Base-by-base conservation (phyloP, 1,140 invertebrate genomes). In the Pectinophora gossypiella region DNA sequence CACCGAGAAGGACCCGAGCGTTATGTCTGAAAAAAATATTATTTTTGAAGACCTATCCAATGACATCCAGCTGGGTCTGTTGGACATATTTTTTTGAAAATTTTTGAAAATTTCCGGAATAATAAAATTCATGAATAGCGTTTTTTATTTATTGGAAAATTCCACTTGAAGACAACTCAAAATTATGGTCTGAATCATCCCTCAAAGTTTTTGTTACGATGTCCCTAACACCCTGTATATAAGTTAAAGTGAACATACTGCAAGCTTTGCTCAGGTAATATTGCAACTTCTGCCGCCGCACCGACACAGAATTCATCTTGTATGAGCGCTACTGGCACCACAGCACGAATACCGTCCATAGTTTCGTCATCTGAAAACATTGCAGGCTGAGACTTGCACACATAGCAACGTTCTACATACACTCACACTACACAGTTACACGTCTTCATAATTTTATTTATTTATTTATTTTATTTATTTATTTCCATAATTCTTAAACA, bases 251-350 rank as follows among this genome's bases (percentile, higher is more conserved):
- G 27, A 3, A 12, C 7, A 35, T 54, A 79, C 77, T 72, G 68
- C 47, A 81, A 77, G 45, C 76, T 48, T 12, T 44, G 19, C 36
- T 76, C 76, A 13, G 75, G 74, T 66, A 81, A 74, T 0, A 68
- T 71, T 0, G 69, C 77, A 10, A 81, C 68, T 52, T 81, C 77
- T 0, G 73, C 64, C 0, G 77, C 69, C 0, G 68, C 36, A 0
- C 54, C 73, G 4, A 81, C 54, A 16, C 75, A 69, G 22, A 81
- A 81, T 48, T 78, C 69, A 0, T 48, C 57, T 20, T 81, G 77
- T 36, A 81, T 72, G 0, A 81, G 42, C 2, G 60, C 61, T 0
- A 81, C 78, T 0, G 69, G 72, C 0, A 72, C 75, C 12, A 78
- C 73, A 0, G 73, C 61, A 6, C 77, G 40, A 0, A 38, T 57